Conservation (phyloP, 2,888 invertebrate species). For the Patella caerulea region DNA sequence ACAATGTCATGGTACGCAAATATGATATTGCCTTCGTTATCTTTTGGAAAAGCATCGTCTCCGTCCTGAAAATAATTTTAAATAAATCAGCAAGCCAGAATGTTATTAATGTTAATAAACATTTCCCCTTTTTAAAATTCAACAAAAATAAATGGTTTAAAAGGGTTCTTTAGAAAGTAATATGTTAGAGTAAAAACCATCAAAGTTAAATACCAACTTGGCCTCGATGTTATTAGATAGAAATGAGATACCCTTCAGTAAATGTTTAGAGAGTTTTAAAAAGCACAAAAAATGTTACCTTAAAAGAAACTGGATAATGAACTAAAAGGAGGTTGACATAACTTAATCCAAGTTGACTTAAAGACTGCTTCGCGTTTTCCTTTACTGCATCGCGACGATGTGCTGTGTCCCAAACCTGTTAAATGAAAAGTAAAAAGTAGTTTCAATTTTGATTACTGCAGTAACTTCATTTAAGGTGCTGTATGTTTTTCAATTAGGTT, state of each 20-base stretch:
- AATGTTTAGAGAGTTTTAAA: background rate
- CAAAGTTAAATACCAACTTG: too few species aligned
- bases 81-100: too few species aligned
- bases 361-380: constrained; percentile 77
- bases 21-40: constrained; percentile 22
- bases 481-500: too few species aligned
- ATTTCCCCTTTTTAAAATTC: too few species aligned
- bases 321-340: constrained; percentile 92
- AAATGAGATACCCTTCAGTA: too few species aligned
- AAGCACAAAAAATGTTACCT: constrained; percentile 73
- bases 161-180: background rate
- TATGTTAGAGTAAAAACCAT: background rate
- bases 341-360: constrained; percentile 80
- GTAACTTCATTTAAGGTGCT: too few species aligned
- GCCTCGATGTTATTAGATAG: too few species aligned
- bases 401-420: constrained; percentile 87
- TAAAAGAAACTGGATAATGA: constrained; percentile 90
- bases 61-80: constrained; percentile 22
- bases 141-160: background rate
- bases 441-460: too few species aligned
- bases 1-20: constrained; percentile 25
- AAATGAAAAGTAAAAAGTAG: constrained; percentile 19
- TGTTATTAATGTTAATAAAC: too few species aligned
- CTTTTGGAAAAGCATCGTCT: constrained; percentile 25
- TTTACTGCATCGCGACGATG: constrained; percentile 84